phyloP scores from a whole-genome alignment of 2,797 vertebrate species.

The Lepilemur septentrionalis region DNA sequence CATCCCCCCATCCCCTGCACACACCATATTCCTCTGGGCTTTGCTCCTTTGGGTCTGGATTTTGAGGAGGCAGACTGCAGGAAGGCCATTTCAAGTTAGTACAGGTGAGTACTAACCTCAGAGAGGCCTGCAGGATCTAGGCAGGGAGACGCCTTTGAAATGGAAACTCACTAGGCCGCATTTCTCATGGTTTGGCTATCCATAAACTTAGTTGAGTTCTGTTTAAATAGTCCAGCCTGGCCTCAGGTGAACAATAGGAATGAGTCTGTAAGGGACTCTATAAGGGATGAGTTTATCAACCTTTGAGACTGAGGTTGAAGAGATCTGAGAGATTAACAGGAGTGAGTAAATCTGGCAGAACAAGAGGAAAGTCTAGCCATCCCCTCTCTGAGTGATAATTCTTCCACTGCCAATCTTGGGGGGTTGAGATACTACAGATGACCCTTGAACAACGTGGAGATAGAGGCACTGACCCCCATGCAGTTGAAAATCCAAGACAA shows the following conservation, averaged over 20 bases:
- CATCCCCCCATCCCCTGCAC: too few species aligned
- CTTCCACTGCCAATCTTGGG: neutral
- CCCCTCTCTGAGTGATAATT: neutral
- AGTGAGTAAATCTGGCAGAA: neutral
- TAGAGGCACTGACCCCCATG: neutral
- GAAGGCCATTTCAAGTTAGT: neutral
- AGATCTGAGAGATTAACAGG: neutral
- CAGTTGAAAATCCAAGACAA: neutral
- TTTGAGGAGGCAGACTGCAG: neutral
- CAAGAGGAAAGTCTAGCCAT: neutral
- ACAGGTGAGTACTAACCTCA: neutral
- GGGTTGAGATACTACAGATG: neutral
- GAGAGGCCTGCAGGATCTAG: neutral
- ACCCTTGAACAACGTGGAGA: neutral
- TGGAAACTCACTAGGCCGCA: neutral
- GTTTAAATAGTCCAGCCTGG: neutral
- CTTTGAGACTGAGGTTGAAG: neutral
- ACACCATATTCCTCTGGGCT: neutral
- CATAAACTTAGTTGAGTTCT: neutral
- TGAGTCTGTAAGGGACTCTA: neutral
- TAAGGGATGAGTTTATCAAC: neutral
- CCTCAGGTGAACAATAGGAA: neutral
- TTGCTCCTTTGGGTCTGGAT: neutral
- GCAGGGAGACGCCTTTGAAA: neutral
- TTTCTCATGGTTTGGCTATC: conserved; percentile 4